Base-by-base conservation (phyloP, 1,140 invertebrate species). In the Paralvinella palmiformis region DNA sequence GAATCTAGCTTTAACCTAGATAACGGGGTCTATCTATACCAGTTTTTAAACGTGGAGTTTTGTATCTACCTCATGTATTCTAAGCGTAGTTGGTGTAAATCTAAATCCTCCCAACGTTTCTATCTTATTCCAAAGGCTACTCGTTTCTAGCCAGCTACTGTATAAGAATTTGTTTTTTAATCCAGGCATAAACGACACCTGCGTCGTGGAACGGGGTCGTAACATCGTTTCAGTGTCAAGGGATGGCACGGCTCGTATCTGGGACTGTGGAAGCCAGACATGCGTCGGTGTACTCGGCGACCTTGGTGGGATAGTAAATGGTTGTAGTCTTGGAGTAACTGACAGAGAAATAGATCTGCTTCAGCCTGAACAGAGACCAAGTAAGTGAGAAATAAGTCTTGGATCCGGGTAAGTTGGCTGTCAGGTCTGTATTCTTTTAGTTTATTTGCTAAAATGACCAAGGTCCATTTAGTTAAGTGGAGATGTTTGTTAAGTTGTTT, bases 161-260 rank as follows among this genome's bases (percentile, higher is more conserved):
- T n/a, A n/a, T n/a, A n/a, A n/a, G n/a, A n/a, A n/a, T n/a, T n/a
- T n/a, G n/a, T 48, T 63, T 29, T 56, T 20, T 37, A 22, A 31
- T 59, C 65, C 64, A 84, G 83, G 86, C 62, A 79, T 91, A 2
- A 81, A 82, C 44, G 88, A 89, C 76, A 75, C 86, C 58, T 83
- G 77, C 32, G 85, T 90, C 71, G 80, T 91, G 61, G 88, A 88
- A n/a, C 82, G 83, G 68, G 89, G 89, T 65, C 83, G 85, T 64
- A 89, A 90, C 80, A 77, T 90, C 29, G 77, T 90, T 27, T 88
- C 88, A 44, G 87, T 87, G 37, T 86, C 87, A 71, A 87, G 85
- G 71, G 88, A 90, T 84, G 88, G 88, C 32, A 83, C 83, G 58
- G 86, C 85, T 17, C 85, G 85, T 70, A 75, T 89, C 24, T 90